Evolutionary conservation across 2,888 invertebrate species (phyloP).

Genomic region (Gastrophysa polygoni): DNA sequence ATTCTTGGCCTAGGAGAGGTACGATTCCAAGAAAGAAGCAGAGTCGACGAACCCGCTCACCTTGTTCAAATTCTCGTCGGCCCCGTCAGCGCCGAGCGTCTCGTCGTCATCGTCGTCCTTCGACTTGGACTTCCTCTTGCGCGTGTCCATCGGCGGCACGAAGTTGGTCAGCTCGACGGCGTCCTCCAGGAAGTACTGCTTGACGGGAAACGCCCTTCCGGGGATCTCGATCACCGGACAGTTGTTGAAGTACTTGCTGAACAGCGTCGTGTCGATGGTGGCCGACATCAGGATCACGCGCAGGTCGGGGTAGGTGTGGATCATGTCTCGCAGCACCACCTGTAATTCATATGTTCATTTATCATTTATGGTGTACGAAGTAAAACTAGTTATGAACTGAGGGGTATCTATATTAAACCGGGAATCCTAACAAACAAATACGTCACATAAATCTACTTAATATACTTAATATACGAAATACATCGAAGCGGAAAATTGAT

Average conservation of each 20-base stretch:
- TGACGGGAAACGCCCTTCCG: slow-evolving; percentile 86
- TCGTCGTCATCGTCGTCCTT: slow-evolving; percentile 65
- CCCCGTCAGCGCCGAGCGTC: slow-evolving; percentile 65
- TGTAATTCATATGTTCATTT: no score
- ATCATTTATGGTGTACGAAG: no score
- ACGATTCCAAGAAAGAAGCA: no score
- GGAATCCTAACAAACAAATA: no score
- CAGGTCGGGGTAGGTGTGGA: slow-evolving; percentile 88
- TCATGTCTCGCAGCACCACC: slow-evolving; percentile 93
- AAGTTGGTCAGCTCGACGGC: slow-evolving; percentile 87
- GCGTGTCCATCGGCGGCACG: slow-evolving; percentile 74
- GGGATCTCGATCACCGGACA: slow-evolving; percentile 91
- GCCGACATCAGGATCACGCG: slow-evolving; percentile 97
- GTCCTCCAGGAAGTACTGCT: slow-evolving; percentile 93
- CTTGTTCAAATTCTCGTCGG: slow-evolving; percentile 76
- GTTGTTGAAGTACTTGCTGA: slow-evolving; percentile 89
- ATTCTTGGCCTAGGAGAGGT: no score
- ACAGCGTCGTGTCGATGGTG: slow-evolving; percentile 93
- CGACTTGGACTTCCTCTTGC: slow-evolving; percentile 70
- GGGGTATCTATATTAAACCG: no score
- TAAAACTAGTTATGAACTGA: no score
- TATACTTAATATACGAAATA: no score
- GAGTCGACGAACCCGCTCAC: slow-evolving; percentile 46
- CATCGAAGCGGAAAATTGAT: no score
- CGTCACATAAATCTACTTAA: no score